Evolutionary conservation across 2,888 invertebrate genomes (phyloP).

Genomic region (Plagodis dolabraria): DNA sequence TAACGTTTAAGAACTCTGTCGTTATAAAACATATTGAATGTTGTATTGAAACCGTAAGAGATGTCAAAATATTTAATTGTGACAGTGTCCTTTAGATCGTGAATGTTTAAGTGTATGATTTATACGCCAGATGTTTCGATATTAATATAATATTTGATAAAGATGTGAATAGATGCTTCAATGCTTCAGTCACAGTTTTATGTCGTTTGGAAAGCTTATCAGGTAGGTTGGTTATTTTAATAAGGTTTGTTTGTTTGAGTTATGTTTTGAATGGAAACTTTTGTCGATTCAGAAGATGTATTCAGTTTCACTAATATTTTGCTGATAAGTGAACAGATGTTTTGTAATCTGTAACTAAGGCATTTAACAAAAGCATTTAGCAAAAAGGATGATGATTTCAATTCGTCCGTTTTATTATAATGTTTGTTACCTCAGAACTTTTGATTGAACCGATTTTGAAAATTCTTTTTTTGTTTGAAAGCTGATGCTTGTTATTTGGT

Average conservation of each 20-base stretch:
- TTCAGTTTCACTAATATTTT: no score
- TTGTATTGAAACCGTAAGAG: neutral
- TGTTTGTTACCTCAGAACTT: no score
- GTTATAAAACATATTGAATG: neutral
- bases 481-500: no score
- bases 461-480: no score
- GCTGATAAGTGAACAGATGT: no score
- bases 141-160: slow-evolving; percentile 15
- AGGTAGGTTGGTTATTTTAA: slow-evolving; percentile 1
- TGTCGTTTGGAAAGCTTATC: slow-evolving; percentile 22
- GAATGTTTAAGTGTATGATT: slow-evolving; percentile 11
- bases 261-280: neutral
- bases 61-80: neutral
- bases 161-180: slow-evolving; percentile 19
- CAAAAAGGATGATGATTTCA: no score
- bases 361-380: no score
- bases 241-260: slow-evolving; percentile 10
- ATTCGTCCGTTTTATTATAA: no score
- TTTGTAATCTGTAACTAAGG: no score
- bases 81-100: slow-evolving; percentile 6
- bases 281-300: no score
- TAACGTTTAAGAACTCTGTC: slow-evolving; percentile 6
- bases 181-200: slow-evolving; percentile 16
- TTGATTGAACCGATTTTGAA: no score
- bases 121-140: slow-evolving; percentile 19